phyloP scores from a whole-genome alignment of 1,140 invertebrate species.

The Sesamia nonagrioides region DNA sequence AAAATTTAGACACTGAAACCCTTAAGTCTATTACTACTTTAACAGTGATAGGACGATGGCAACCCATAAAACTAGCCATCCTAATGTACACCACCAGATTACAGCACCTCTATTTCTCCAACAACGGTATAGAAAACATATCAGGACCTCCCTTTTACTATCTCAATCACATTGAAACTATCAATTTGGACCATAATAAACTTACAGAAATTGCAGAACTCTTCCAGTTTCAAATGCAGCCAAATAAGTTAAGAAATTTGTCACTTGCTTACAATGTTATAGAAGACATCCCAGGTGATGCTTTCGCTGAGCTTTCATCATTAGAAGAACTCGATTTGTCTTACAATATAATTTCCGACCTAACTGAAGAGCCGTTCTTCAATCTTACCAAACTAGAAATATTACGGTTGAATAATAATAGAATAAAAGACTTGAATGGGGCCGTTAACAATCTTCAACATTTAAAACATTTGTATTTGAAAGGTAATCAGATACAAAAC shows the following conservation, averaged over 20 bases:
- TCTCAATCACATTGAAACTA: conserved; percentile 61
- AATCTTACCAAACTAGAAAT: conserved; percentile 72
- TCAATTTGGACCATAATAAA: conserved; percentile 72
- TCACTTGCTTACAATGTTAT: conserved; percentile 71
- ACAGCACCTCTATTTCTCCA: conserved; percentile 58
- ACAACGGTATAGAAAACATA: conserved; percentile 67
- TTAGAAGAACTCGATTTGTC: conserved; percentile 77
- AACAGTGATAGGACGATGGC: conserved; percentile 65
- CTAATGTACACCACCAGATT: conserved; percentile 68
- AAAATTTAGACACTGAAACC: conserved; percentile 61
- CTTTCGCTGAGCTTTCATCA: conserved; percentile 69
- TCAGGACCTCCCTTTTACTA: conserved; percentile 63
- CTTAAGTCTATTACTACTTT: conserved; percentile 66
- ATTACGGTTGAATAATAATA: conserved; percentile 74
- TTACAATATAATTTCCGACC: conserved; percentile 68
- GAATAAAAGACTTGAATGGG: conserved; percentile 75
- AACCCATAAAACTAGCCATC: conserved; percentile 66
- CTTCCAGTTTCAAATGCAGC: conserved; percentile 68
- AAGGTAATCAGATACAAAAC: conserved; percentile 71
- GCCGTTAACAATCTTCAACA: conserved; percentile 72
- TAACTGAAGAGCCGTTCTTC: conserved; percentile 72
- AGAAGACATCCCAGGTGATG: conserved; percentile 62
- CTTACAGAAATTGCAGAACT: conserved; percentile 69
- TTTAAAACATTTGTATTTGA: conserved; percentile 74
- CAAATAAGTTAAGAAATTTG: conserved; percentile 67